Base-by-base conservation (phyloP, 2,797 vertebrate genomes). In the Babyrousa celebensis region DNA sequence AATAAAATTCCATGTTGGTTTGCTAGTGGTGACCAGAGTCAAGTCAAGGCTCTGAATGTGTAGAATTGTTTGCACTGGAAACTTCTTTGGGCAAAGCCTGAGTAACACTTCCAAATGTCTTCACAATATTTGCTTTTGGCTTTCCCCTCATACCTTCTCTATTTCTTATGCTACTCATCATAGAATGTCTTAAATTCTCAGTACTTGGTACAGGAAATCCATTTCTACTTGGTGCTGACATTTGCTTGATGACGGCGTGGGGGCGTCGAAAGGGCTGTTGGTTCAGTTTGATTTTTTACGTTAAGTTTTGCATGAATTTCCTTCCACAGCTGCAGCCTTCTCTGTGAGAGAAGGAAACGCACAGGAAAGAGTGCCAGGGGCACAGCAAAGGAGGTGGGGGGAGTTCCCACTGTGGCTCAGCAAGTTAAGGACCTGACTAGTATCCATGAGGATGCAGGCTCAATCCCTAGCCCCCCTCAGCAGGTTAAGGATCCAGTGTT, bases 221-320 rank as follows among this genome's bases (percentile, higher is more conserved):
- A 1, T 70, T 70, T 85, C 72, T 32, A 43, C 36, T 54, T 15
- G 1, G 36, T n/a, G 72, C 72, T n/a, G 3, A 74, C 0, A 0
- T 52, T 17, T 86, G 11, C 36, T 63, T 56, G 60, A 97, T 95
- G 85, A 91, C 95, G 3, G 17, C 20, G 14, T 1, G 16, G 74
- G 27, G 79, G 72, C 32, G 32, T 2, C 74, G 18, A 0, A 72
- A 89, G 63, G 5, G 36, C 71, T 25, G 79, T 8, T 32, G 29
- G 29, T 67, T 74, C 10, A 48, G 60, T 90, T 94, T 96, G 58
- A 4, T 29, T 14, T 27, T 29, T 67, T 54, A 67, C 25, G 32
- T 97, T 98, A 95, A 63, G 96, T 98, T 92, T 95, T 93, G 63
- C 85, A 56, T 75, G 48, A 52, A 92, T 97, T 94, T 95, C 91